Evolutionary conservation across 2,888 invertebrate genomes (phyloP), one percentile per base, ranked within the genome.

Genomic region (Bellardia pandia): DNA sequence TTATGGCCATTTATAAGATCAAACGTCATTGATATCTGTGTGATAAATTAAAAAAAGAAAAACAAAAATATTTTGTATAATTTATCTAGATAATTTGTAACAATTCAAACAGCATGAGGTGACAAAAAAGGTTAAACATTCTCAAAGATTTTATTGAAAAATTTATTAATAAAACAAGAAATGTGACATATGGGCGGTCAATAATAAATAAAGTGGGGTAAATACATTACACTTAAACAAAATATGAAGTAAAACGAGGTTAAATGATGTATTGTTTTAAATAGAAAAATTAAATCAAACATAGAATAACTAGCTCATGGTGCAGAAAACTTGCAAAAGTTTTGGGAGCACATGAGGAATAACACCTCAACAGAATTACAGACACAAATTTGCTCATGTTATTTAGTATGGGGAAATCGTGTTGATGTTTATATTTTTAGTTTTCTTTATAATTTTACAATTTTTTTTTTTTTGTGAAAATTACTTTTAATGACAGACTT

Each of bases 101-200:
- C 23, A 40, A 40, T 66, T 66, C 23, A 64, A 76, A 53, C 40
- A 40, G 30, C 42, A 42, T 68, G 33, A 78, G 78, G 85, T 80
- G 56, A 76, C 58, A 71, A 71, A 58, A 85, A 53, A 81, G 85
- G 81, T 76, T 76, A 85, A 77, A 33, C 60, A 79, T 79, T 60
- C 23, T 42, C n/a, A 58, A 74, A 14, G 4, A 58, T 71, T 78
- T 42, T 11, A n/a, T 42, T 42, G n/a, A 62, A 64, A 71, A 72
- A n/a, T 51, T n/a, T 6, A 45, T 45, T 42, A 33, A 60, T 45
- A 42, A 68, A 69, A 72, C 23, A 53, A 53, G 53, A 40, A 48
- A 69, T 7, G 48, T 60, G 51, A 64, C n/a, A 42, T 40, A 40
- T 9, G 6, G 14, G 45, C 42, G 77, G 56, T 56, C 77, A 53